Evolutionary conservation across 64 coral and sea anemone species (phyloP).

Genomic region (Anthopleura sola): DNA sequence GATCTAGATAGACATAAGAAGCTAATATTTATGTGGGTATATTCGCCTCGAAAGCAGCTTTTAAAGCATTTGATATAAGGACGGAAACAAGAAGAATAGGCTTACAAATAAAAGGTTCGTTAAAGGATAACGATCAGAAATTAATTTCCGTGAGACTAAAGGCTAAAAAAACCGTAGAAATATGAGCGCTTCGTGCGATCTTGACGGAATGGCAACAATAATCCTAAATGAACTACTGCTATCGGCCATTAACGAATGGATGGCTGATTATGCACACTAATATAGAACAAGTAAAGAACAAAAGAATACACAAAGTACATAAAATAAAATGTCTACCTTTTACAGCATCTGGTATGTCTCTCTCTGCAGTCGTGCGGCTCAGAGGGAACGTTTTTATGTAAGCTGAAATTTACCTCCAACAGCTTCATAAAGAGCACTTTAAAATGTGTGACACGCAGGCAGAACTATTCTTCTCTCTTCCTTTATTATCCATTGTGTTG

Average conservation of each 20-base stretch:
- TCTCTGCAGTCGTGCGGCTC: background rate
- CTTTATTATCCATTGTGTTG: constrained; percentile 4
- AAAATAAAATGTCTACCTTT: background rate
- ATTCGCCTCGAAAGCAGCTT: no score
- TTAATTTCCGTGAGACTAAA: background rate
- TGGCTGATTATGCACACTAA: background rate
- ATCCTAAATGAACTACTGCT: background rate
- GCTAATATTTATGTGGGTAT: no score
- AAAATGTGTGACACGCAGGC: constrained; percentile 20
- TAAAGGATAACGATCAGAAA: background rate
- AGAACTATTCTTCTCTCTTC: background rate
- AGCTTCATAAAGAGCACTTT: background rate
- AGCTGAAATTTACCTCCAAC: background rate
- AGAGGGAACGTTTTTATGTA: background rate
- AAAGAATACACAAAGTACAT: background rate
- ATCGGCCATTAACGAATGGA: background rate
- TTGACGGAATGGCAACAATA: background rate
- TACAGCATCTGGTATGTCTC: background rate
- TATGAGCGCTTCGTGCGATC: background rate
- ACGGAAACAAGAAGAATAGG: background rate
- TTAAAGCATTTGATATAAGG: no score
- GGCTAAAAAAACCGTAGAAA: background rate
- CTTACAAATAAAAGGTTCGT: background rate
- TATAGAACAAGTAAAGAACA: background rate
- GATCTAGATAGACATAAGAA: no score